These are phyloP conservation scores for Falcaria lacertinaria DNA, from an alignment of 2,888 invertebrate genomes.

Conservation along the genomic window DNA sequence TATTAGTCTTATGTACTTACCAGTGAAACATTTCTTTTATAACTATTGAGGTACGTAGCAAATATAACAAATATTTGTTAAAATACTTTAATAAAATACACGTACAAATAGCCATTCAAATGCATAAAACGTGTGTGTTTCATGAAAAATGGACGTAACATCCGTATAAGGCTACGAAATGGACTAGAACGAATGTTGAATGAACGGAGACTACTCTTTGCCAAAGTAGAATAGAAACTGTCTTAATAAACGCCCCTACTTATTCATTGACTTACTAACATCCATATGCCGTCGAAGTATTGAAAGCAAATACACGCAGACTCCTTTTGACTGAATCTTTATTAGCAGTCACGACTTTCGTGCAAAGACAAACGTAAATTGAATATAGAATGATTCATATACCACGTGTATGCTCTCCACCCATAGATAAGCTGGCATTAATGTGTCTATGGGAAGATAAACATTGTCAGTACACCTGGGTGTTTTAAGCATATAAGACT, in stretches of 20 bases:
- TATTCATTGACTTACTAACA: not conserved
- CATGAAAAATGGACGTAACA: not conserved
- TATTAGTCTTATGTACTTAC: no score
- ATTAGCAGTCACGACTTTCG: slow-evolving; percentile 59
- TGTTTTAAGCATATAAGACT: not conserved
- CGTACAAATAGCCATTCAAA: not conserved
- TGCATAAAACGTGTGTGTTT: not conserved
- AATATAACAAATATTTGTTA: no score
- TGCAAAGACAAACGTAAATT: slow-evolving; percentile 32
- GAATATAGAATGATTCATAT: slow-evolving; percentile 4
- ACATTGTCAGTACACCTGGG: not conserved
- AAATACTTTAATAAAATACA: not conserved
- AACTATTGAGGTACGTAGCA: no score
- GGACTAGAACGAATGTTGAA: slow-evolving; percentile 30
- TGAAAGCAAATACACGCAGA: not conserved
- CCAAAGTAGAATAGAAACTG: not conserved
- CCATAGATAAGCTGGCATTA: not conserved
- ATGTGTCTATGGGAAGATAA: not conserved
- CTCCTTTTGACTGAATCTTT: slow-evolving; percentile 32
- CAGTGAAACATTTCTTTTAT: no score
- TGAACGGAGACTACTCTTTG: slow-evolving; percentile 20
- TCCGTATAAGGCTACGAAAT: slow-evolving; percentile 29
- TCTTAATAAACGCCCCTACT: not conserved
- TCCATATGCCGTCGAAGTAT: not conserved
- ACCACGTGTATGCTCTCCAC: slow-evolving; percentile 5